Evolutionary conservation across 2,888 invertebrate species (phyloP), one percentile per base, ranked within the genome.

Genomic region (Amblyjoppa fuscipennis): DNA sequence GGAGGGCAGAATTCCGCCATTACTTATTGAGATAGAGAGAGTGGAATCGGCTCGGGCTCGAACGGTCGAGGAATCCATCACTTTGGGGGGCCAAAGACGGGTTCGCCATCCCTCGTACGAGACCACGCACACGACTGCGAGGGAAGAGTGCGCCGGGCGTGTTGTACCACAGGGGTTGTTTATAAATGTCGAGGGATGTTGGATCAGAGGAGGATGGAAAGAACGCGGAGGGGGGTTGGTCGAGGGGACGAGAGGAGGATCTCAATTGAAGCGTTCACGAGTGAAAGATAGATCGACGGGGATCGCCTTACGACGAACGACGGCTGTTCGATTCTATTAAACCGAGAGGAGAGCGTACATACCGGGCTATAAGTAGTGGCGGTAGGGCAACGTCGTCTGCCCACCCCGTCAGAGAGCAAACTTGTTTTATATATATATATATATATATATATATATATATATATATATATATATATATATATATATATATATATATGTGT

Each of bases 251-350:
- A 34, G 66, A 86, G 87, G 87, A 87, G 86, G 87, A 87, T 91
- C 90, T 91, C 92, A 91, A 93, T 93, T 92, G 92, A 92, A 90
- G 90, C 90, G 91, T 90, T 91, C 91, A 90, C 87, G 88, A 89
- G 90, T 89, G 89, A 91, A 93, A 93, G 93, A 94, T 91, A 90
- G 93, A 93, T 93, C 93, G 93, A 87, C 88, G 87, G 91, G 92
- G 92, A 93, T 94, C 93, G 92, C 88, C 92, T 93, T 93, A 93
- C 88, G 82, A 83, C 53, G 66, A 64, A 73, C 74, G 66, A 64
- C 82, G 90, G 88, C 90, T 90, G 92, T 93, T 93, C 92, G 92
- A 93, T 93, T 93, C 93, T 93, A 93, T 93, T 93, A 93, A 93
- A 92, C 87, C 92, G 89, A 91, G 82, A 77, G 56, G 73, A 83